phyloP scores from a whole-genome alignment of 2,113 vertebrate genomes.

The Serilophus lunatus region DNA sequence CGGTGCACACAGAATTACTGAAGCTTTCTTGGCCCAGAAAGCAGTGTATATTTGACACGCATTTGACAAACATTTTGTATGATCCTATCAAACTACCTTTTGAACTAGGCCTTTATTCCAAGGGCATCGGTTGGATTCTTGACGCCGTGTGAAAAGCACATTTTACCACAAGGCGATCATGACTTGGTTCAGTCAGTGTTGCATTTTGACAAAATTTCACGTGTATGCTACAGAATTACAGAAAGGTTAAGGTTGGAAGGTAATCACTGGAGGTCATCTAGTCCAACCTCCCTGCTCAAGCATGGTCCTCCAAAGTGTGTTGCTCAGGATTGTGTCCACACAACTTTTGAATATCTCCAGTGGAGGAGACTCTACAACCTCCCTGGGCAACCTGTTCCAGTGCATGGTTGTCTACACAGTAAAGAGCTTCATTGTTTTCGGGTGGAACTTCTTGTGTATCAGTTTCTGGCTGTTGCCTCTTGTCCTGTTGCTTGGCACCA shows the following conservation, averaged over 20 bases:
- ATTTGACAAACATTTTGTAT: background rate
- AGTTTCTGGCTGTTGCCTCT: background rate
- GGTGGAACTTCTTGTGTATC: background rate
- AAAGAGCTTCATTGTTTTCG: background rate
- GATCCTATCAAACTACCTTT: background rate
- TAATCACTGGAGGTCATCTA: fast-evolving
- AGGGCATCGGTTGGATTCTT: background rate
- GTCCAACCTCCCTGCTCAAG: background rate
- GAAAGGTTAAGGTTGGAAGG: background rate
- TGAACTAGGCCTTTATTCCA: background rate
- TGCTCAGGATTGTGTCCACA: background rate
- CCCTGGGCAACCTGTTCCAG: background rate
- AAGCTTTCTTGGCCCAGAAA: background rate
- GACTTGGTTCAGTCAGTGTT: background rate
- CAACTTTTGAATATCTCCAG: background rate
- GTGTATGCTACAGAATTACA: background rate
- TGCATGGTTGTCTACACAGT: background rate
- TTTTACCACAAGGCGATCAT: background rate
- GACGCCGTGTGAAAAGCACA: background rate
- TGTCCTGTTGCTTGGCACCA: background rate
- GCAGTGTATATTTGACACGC: background rate
- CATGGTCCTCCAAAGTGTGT: background rate
- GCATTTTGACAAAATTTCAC: background rate
- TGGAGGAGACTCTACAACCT: background rate
- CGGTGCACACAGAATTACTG: background rate